Evolutionary conservation across 2,797 vertebrate species (phyloP).

Genomic region (Chaetophractus vellerosus): DNA sequence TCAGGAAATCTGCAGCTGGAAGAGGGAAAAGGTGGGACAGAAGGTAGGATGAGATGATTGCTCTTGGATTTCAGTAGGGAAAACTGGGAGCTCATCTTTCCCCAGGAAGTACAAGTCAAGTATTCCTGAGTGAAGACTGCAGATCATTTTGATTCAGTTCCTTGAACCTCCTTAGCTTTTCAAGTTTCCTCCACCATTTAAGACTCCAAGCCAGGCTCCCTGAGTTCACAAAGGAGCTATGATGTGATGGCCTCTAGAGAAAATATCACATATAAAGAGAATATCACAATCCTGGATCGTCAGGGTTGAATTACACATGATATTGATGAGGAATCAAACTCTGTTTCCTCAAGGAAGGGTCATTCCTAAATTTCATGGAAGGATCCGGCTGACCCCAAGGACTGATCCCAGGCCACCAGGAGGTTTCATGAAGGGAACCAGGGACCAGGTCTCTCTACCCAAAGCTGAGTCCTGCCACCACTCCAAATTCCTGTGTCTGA

Average conservation of each 20-base stretch:
- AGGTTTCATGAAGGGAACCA: background rate
- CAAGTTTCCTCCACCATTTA: background rate
- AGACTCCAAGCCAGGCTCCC: background rate
- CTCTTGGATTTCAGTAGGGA: background rate
- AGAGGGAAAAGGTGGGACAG: background rate
- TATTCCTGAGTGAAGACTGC: background rate
- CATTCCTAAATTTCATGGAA: background rate
- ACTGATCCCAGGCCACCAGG: background rate
- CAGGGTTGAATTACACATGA: background rate
- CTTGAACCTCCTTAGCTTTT: background rate
- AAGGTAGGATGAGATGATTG: background rate
- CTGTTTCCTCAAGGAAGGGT: constrained; percentile 13
- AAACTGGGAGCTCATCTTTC: background rate
- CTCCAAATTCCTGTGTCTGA: background rate
- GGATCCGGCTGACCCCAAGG: background rate
- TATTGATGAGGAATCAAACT: background rate
- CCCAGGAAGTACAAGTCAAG: background rate
- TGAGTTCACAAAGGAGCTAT: background rate
- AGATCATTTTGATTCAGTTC: background rate
- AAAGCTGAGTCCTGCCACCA: background rate
- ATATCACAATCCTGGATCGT: background rate
- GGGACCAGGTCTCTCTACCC: background rate
- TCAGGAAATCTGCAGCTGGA: background rate
- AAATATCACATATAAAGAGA: background rate
- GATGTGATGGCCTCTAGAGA: background rate